These are phyloP conservation scores for Caerostris darwini DNA, from an alignment of 1,140 invertebrate species.

Conservation along the genomic window DNA sequence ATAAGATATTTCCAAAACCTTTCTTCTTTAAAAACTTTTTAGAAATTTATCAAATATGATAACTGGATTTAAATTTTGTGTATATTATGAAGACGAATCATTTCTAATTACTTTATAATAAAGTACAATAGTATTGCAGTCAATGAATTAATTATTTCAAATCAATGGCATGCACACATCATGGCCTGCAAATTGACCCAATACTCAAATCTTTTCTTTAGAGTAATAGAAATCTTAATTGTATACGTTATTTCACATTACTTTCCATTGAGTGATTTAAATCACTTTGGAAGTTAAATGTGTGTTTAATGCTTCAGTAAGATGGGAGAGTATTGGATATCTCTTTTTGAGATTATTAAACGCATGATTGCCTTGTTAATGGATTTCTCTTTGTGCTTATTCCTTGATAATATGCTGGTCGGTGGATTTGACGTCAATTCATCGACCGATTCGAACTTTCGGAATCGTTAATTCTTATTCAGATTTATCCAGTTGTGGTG, in stretches of 20 bases:
- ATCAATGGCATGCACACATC: too few relatives aligned
- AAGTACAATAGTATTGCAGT: too few relatives aligned
- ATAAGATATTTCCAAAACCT: too few relatives aligned
- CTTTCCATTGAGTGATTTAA: background rate
- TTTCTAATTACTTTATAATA: too few relatives aligned
- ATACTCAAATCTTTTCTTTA: too few relatives aligned
- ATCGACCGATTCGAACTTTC: constrained; percentile 2
- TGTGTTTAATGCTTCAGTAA: background rate
- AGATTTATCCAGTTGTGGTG: background rate
- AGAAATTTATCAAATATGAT: too few relatives aligned
- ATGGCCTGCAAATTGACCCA: too few relatives aligned
- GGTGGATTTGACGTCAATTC: background rate
- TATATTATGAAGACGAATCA: too few relatives aligned
- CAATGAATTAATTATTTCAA: too few relatives aligned
- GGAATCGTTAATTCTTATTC: constrained; percentile 32
- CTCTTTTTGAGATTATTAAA: constrained; percentile 38
- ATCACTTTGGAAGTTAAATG: background rate
- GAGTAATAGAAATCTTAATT: background rate
- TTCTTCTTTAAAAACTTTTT: too few relatives aligned
- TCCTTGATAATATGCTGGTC: constrained; percentile 9
- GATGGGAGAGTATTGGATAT: constrained; percentile 17
- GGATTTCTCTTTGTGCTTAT: constrained; percentile 29
- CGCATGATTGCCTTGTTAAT: constrained; percentile 39
- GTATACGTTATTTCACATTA: background rate
- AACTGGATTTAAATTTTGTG: too few relatives aligned